Evolutionary conservation across 2,113 vertebrate genomes (phyloP), one percentile per base, ranked within the genome.

Genomic region (Anguilla japonica): DNA sequence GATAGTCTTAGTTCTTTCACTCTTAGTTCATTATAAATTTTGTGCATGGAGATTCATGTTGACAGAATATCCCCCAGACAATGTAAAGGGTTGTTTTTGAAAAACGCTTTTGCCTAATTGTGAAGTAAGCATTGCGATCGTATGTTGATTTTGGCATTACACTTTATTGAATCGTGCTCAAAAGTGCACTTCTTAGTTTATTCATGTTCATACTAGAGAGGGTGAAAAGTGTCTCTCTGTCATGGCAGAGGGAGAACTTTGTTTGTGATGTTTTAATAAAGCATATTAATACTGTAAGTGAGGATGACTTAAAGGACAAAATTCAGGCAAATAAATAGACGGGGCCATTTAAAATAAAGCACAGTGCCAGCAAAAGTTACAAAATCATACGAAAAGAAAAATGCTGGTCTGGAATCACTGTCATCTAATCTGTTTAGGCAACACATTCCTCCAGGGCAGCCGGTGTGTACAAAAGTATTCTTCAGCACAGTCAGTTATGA

Each of bases 401-500:
- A 34, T 34, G n/a, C 71, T 34, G 22, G 5, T 71, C 63, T 71
- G n/a, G 11, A n/a, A n/a, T 75, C 71, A 75, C 71, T 34, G 11
- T 75, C 60, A 60, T 60, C 63, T 71, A 34, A 75, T 75, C 71
- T 75, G 5, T 75, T 75, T 34, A 34, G 71, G 71, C 71, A 75
- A 75, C 29, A 13, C 71, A 34, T 75, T 75, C 71, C 26, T 75
- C n/a, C n/a, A 11, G 34, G 71, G 71, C 71, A 75, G 71, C 71
- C 71, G 34, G 29, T 75, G 71, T 75, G 71, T 75, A 75, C n/a
- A 75, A 75, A 75, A 34, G 71, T 34, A 75, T 75, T 75, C 71
- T 34, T 75, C n/a, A 75, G 29, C 71, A 13, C 71, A 75, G 71
- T 75, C 71, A 75, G 71, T 75, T 75, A 75, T 75, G 71, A 75